Conservation (phyloP, 2,797 vertebrate species). For the Bovichtus variegatus region DNA sequence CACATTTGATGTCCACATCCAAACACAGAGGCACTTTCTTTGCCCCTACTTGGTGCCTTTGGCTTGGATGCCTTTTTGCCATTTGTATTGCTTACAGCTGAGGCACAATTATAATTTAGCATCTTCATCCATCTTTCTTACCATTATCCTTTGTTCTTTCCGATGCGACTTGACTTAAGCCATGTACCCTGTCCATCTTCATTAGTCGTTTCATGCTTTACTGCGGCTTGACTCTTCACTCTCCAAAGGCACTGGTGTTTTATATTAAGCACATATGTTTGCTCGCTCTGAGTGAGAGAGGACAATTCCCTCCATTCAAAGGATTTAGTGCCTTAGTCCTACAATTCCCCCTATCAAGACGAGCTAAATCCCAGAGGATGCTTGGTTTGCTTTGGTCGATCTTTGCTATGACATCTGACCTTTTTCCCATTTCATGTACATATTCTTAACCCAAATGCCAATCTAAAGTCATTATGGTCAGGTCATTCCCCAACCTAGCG, state of each 20-base stretch:
- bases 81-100: conserved; percentile 50
- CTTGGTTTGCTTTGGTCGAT: conserved; percentile 30
- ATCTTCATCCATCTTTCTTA: conserved; percentile 59
- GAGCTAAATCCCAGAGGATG: conserved; percentile 48
- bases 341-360: conserved; percentile 32
- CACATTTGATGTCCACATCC: conserved; percentile 29
- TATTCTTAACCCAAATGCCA: conserved; percentile 40
- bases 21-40: conserved; percentile 22
- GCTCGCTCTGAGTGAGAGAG: conserved; percentile 38
- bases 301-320: conserved; percentile 57
- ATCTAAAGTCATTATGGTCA: conserved; percentile 57
- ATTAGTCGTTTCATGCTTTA: conserved; percentile 70
- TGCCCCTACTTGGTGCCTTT: conserved; percentile 32
- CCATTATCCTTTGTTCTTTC: conserved; percentile 63
- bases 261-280: conserved; percentile 64
- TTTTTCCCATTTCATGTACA: conserved; percentile 32
- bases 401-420: conserved; percentile 42
- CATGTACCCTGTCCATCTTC: conserved; percentile 69
- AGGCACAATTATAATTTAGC: conserved; percentile 47
- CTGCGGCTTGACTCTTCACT: conserved; percentile 56
- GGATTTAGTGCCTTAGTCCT: conserved; percentile 54
- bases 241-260: conserved; percentile 61
- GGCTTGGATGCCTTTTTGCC: conserved; percentile 17
- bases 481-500: conserved; percentile 33
- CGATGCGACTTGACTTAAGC: conserved; percentile 63